Evolutionary conservation across 2,888 invertebrate genomes (phyloP).

Genomic region (Aphodius granarius): DNA sequence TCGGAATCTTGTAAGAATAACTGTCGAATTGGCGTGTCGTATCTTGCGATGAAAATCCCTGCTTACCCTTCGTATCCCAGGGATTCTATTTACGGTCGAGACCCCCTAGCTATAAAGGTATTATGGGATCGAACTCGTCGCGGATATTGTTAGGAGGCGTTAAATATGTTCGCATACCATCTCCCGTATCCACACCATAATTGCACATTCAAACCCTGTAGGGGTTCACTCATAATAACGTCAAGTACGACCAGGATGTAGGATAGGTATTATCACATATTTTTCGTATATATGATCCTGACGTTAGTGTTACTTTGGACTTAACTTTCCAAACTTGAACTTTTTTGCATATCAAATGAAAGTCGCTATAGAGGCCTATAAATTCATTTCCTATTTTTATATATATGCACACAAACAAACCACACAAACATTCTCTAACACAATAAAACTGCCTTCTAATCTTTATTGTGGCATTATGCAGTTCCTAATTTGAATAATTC

Average conservation of each 20-base stretch:
- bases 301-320: neutral
- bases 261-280: neutral
- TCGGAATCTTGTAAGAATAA: neutral
- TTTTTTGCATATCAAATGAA: too few species aligned
- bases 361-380: too few species aligned
- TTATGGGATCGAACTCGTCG: neutral
- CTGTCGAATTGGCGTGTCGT: neutral
- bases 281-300: neutral
- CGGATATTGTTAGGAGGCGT: neutral
- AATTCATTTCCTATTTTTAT: neutral
- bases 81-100: neutral
- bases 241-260: neutral
- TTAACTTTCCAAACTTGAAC: too few species aligned
- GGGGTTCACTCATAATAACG: neutral
- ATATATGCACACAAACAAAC: neutral
- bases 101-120: neutral
- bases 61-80: neutral
- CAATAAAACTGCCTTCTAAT: neutral
- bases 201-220: neutral
- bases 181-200: neutral
- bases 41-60: neutral
- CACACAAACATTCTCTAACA: too few species aligned
- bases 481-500: neutral
- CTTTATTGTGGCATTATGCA: neutral
- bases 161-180: neutral